Evolutionary conservation across 2,797 vertebrate genomes (phyloP).

Genomic region (Sebastes trivittatus): DNA sequence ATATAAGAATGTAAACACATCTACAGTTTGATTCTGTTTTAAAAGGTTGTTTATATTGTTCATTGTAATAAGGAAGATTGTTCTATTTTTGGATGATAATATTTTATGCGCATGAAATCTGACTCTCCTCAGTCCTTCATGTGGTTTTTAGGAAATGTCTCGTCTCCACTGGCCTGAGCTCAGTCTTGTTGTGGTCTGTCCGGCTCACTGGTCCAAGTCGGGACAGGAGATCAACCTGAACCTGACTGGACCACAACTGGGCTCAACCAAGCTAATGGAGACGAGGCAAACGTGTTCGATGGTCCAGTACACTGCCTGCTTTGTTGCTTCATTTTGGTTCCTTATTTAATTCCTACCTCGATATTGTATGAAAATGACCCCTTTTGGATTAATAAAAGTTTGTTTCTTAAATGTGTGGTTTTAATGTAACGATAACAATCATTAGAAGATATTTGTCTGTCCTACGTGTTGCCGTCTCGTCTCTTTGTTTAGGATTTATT

Average conservation of each 20-base stretch:
- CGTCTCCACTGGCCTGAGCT: slow-evolving; percentile 10
- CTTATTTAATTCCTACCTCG: slow-evolving; percentile 60
- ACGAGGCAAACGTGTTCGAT: slow-evolving; percentile 29
- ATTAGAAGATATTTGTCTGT: not conserved
- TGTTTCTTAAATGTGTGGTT: slow-evolving; percentile 40
- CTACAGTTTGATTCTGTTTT: slow-evolving; percentile 31
- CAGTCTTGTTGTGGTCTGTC: not conserved
- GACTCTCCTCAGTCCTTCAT: slow-evolving; percentile 9
- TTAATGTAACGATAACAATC: not conserved
- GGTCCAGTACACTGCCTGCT: slow-evolving; percentile 65
- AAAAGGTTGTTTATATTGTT: slow-evolving; percentile 34
- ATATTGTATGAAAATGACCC: slow-evolving; percentile 45
- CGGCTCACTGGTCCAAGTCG: not conserved
- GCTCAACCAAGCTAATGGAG: slow-evolving; percentile 3
- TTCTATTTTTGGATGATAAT: slow-evolving; percentile 60
- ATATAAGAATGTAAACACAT: slow-evolving; percentile 8
- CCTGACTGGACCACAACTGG: not conserved
- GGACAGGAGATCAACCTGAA: not conserved
- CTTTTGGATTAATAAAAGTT: slow-evolving; percentile 69
- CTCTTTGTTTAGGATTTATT: not conserved
- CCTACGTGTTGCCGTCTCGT: accelerated
- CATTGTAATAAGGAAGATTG: slow-evolving; percentile 46
- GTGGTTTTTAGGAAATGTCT: slow-evolving; percentile 17
- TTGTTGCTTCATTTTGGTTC: slow-evolving; percentile 47
- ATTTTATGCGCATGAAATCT: slow-evolving; percentile 25